Percentiles rank a stretch among this genome's conserved stretches.
Evolutionary conservation across 2,113 vertebrate species (phyloP).

Genomic region (Heloderma charlesbogerti): DNA sequence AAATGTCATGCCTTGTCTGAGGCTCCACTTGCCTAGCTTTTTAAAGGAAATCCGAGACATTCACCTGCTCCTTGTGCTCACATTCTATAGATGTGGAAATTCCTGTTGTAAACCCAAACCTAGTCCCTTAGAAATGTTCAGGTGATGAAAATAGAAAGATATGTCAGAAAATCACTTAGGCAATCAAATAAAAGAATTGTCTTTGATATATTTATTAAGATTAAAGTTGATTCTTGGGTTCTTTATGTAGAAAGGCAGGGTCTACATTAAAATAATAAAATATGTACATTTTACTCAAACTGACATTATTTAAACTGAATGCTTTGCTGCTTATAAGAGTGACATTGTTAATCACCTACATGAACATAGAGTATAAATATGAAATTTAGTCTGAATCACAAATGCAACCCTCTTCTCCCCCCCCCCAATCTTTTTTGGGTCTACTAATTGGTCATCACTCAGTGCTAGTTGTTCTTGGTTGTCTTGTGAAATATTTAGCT

Average conservation of each 20-base stretch:
- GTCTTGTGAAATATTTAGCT: neutral
- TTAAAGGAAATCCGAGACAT: neutral
- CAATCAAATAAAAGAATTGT: neutral
- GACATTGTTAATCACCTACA: neutral
- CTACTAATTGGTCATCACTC: neutral
- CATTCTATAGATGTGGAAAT: neutral
- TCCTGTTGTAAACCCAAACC: neutral
- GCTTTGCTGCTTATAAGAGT: neutral
- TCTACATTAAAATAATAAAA: neutral
- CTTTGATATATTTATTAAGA: neutral
- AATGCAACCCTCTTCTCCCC: neutral
- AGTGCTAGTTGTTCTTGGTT: neutral
- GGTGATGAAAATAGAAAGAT: neutral
- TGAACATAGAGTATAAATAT: neutral
- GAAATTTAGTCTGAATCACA: neutral
- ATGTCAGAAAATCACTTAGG: neutral
- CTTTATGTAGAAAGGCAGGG: neutral
- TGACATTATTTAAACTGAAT: neutral
- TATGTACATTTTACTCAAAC: too few relatives aligned
- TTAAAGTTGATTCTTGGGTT: neutral
- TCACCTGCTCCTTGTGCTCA: neutral
- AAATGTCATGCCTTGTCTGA: too few relatives aligned
- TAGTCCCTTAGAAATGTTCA: neutral
- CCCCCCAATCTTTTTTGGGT: neutral
- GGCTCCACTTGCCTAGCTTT: neutral